Evolutionary conservation across 1,140 invertebrate species (phyloP).

Genomic region (Watersipora subatra): DNA sequence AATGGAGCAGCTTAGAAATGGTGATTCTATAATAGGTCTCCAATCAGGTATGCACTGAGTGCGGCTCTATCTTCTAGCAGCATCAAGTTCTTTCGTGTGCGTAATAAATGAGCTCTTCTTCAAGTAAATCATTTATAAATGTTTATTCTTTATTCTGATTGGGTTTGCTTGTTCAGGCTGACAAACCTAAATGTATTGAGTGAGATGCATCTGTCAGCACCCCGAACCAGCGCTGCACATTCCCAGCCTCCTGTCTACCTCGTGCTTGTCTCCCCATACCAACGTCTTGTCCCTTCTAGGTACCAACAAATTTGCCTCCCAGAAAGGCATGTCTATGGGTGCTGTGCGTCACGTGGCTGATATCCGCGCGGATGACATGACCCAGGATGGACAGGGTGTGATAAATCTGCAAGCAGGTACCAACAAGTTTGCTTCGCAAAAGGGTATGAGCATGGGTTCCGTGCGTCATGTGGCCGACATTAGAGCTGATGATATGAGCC

Average conservation of each 20-base stretch:
- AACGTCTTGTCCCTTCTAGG: slow-evolving; percentile 42
- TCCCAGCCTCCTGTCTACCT: too few relatives aligned
- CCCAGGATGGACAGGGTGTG: slow-evolving; percentile 50
- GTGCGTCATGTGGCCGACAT: slow-evolving; percentile 10
- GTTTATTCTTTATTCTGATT: too few relatives aligned
- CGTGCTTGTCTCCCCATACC: neutral
- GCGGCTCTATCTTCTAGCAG: too few relatives aligned
- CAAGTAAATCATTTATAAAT: too few relatives aligned
- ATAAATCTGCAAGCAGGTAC: slow-evolving; percentile 81
- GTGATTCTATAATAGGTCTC: slow-evolving; percentile 75
- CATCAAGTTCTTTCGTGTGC: too few relatives aligned
- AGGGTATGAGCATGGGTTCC: slow-evolving; percentile 63
- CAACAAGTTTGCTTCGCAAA: slow-evolving; percentile 53
- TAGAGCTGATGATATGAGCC: neutral
- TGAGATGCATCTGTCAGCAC: too few relatives aligned
- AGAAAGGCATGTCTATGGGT: slow-evolving; percentile 24
- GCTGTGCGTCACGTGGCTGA: slow-evolving; percentile 9
- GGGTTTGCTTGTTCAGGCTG: too few relatives aligned
- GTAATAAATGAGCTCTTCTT: too few relatives aligned
- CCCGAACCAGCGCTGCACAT: too few relatives aligned
- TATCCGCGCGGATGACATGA: slow-evolving; percentile 10
- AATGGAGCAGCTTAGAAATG: slow-evolving; percentile 76
- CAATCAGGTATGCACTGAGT: slow-evolving; percentile 22
- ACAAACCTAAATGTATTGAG: too few relatives aligned
- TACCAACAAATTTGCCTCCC: slow-evolving; percentile 59